Conservation (phyloP, 1,140 invertebrate species). For the Ylistrum balloti region DNA sequence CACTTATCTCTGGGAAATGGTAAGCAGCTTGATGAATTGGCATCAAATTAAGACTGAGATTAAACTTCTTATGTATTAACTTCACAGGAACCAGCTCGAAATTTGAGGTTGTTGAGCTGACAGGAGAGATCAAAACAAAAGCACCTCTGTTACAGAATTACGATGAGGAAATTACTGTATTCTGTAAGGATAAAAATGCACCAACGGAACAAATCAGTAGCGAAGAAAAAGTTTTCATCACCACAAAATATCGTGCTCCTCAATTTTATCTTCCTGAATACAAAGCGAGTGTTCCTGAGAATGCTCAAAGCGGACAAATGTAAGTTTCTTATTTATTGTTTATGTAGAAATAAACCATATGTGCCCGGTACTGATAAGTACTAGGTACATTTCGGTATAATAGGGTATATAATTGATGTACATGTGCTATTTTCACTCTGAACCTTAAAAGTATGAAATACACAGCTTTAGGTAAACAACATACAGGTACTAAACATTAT, state of each 20-base stretch:
- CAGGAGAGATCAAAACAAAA: background rate
- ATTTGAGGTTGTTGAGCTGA: constrained; percentile 7
- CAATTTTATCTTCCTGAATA: background rate
- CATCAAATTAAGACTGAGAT: too few species aligned
- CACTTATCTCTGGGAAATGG: too few species aligned
- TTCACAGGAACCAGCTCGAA: background rate
- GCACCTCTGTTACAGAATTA: background rate
- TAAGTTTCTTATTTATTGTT: background rate
- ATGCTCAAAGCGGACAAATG: background rate
- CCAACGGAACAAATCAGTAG: background rate
- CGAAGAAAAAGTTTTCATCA: background rate
- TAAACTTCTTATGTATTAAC: background rate
- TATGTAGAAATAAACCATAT: too few species aligned
- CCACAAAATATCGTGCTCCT: background rate
- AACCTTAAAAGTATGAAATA: too few species aligned
- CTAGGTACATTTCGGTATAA: too few species aligned
- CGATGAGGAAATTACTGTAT: background rate
- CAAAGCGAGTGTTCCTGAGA: background rate
- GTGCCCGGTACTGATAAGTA: too few species aligned
- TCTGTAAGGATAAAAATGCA: background rate
- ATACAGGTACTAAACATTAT: too few species aligned
- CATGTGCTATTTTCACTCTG: too few species aligned
- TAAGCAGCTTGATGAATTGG: too few species aligned
- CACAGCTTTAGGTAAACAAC: too few species aligned
- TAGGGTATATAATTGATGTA: too few species aligned